These are phyloP conservation scores for Bedellia somnulentella DNA, from an alignment of 2,888 invertebrate species.

Conservation along the genomic window DNA sequence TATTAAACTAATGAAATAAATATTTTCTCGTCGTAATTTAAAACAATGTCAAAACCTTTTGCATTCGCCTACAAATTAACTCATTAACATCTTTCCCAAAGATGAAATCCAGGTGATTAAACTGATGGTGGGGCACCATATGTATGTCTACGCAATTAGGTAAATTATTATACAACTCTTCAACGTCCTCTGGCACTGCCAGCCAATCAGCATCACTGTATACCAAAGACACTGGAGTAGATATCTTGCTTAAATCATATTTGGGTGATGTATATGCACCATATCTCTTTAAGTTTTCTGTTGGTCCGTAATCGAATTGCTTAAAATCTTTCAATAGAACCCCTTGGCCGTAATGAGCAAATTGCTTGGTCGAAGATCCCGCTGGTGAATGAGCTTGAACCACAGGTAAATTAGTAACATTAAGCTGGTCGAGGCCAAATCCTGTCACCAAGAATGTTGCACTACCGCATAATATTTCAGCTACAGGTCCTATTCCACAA, in stretches of 20 bases:
- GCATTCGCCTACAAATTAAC: conserved; percentile 15
- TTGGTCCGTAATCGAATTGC: conserved; percentile 27
- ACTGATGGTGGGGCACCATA: conserved; percentile 50
- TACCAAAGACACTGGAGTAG: conserved; percentile 29
- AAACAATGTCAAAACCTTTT: not conserved
- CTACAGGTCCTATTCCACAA: conserved; percentile 38
- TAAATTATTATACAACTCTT: conserved; percentile 46
- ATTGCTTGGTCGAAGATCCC: conserved; percentile 54
- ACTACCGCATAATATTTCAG: conserved; percentile 59
- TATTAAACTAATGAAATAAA: too few relatives aligned
- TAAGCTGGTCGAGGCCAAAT: conserved; percentile 55
- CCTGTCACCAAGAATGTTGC: conserved; percentile 64
- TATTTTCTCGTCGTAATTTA: too few relatives aligned
- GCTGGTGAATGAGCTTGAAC: conserved; percentile 55
- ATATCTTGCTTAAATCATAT: conserved; percentile 24
- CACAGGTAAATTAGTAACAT: conserved; percentile 59
- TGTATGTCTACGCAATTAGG: conserved; percentile 55
- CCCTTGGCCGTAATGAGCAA: conserved; percentile 56
- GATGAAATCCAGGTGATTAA: conserved; percentile 40
- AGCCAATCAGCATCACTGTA: conserved; percentile 65
- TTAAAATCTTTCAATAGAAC: conserved; percentile 25
- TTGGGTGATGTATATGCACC: conserved; percentile 22
- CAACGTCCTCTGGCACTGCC: conserved; percentile 59
- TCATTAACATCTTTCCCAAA: conserved; percentile 28
- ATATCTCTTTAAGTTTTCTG: conserved; percentile 23